Conservation (phyloP, 1,140 invertebrate species). For the Drosophila rufa region DNA sequence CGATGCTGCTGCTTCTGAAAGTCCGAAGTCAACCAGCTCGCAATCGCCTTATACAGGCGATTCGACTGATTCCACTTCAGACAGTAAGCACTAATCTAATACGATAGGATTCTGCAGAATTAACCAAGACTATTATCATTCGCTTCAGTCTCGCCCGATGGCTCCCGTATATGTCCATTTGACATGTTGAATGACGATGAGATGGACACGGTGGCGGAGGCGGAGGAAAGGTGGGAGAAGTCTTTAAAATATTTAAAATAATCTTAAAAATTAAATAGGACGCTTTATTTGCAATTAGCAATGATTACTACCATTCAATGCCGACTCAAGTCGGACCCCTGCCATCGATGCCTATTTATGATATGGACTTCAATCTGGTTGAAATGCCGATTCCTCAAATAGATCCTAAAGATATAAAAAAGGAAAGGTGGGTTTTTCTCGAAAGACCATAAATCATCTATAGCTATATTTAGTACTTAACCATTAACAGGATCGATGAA, state of each 20-base stretch:
- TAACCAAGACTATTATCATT: background rate
- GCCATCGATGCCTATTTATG: slow-evolving; percentile 10
- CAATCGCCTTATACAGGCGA: background rate
- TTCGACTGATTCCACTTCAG: background rate
- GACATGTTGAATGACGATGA: background rate
- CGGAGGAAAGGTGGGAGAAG: background rate
- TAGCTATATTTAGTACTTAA: background rate
- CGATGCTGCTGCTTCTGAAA: background rate
- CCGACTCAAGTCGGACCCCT: background rate
- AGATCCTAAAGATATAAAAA: background rate
- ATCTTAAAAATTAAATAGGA: no score
- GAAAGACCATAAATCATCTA: no score
- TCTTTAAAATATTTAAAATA: no score
- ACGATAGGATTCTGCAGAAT: background rate
- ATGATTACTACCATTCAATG: background rate
- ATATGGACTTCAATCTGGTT: background rate
- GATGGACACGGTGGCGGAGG: background rate
- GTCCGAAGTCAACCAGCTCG: background rate
- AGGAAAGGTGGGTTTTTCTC: background rate
- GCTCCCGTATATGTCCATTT: no score
- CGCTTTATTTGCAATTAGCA: background rate
- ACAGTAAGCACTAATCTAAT: slow-evolving; percentile 1
- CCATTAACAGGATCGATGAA: background rate
- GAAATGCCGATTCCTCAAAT: no score
- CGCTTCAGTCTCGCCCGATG: background rate